Percentiles rank a stretch among this genome's conserved stretches.
These are phyloP conservation scores for Melanotaenia parkinsoni DNA, from an alignment of 2,797 vertebrate species.

Conservation along the genomic window DNA sequence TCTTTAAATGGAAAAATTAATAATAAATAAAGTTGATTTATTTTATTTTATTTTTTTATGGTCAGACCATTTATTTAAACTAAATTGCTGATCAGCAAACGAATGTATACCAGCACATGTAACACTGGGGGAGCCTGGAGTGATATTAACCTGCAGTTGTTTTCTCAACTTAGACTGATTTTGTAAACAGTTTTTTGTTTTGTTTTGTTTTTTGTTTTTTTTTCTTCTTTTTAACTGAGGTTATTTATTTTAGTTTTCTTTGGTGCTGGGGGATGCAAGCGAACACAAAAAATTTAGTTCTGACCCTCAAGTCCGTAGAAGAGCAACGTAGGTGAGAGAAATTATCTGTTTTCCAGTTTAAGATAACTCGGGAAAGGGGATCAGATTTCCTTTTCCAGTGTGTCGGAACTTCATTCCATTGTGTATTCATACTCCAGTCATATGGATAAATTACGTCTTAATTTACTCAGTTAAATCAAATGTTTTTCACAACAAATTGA, in stretches of 20 bases:
- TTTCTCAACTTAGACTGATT: not conserved
- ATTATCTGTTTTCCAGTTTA: constrained; percentile 15
- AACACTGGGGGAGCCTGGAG: not conserved
- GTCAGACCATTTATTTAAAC: not conserved
- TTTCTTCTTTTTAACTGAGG: not conserved
- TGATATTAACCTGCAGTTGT: not conserved
- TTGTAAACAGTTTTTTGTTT: not conserved
- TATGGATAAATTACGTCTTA: constrained; percentile 5
- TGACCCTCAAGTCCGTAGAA: not conserved
- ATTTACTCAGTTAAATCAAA: not conserved
- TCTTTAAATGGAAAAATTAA: not conserved
- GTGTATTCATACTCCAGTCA: constrained; percentile 73
- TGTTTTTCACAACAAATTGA: not conserved
- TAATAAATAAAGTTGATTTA: not conserved
- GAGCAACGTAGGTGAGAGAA: constrained; percentile 10
- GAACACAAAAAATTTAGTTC: not conserved
- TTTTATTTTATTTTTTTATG: not conserved
- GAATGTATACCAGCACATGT: not conserved
- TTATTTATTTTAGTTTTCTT: not conserved
- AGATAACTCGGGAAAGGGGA: constrained; percentile 47
- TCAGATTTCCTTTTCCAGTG: constrained; percentile 64
- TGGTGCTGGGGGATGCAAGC: not conserved
- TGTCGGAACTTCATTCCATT: constrained; percentile 74
- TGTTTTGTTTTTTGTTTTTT: too few relatives aligned
- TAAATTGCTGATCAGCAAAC: not conserved